Percentiles rank a stretch among this genome's conserved stretches.
phyloP scores from a whole-genome alignment of 2,888 invertebrate genomes.

The Microplitis deprimator region DNA sequence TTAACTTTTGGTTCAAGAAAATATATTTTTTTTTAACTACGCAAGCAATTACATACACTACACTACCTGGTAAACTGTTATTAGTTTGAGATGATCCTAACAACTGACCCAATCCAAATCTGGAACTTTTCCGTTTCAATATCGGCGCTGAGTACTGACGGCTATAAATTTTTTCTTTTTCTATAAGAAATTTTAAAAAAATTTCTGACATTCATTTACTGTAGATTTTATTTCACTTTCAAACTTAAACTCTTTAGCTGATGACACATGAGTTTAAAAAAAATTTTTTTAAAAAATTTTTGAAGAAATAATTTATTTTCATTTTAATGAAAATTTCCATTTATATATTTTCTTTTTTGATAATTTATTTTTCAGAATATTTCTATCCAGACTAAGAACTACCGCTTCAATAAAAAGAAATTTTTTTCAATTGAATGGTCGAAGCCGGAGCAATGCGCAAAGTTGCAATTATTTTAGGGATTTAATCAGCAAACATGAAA shows the following conservation, averaged over 20 bases:
- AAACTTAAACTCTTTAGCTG: no score
- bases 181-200: conserved; percentile 68
- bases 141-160: conserved; percentile 97
- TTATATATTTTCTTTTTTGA: no score
- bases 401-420: neutral
- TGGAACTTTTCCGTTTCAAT: conserved; percentile 91
- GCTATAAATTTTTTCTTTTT: conserved; percentile 89
- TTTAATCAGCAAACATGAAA: neutral
- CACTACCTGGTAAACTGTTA: conserved; percentile 78
- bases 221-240: neutral
- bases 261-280: no score
- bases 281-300: no score
- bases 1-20: neutral
- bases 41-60: conserved; percentile 64
- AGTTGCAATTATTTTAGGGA: no score
- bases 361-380: neutral
- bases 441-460: no score
- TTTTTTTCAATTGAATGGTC: no score
- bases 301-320: no score
- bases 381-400: neutral
- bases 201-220: neutral
- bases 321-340: no score
- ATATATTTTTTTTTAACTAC: conserved; percentile 32
- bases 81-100: conserved; percentile 75
- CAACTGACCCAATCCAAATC: conserved; percentile 91